phyloP scores from a whole-genome alignment of 1,140 invertebrate species.

The Solenopsis invicta region DNA sequence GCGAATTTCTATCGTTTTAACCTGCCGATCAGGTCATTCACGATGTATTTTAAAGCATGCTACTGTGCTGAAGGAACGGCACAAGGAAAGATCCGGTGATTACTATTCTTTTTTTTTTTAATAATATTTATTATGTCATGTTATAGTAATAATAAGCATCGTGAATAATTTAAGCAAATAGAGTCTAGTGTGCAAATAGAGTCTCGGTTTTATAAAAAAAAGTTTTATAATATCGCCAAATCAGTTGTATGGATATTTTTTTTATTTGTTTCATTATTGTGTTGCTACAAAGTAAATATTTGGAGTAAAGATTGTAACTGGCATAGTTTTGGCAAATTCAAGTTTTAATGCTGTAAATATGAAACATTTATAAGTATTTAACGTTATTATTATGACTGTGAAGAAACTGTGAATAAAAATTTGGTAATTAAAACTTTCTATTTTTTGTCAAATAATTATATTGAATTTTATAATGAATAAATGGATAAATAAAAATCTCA shows the following conservation, averaged over 20 bases:
- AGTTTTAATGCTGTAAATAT: not conserved
- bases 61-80: conserved; percentile 10
- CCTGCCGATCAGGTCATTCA: not conserved
- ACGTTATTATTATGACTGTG: not conserved
- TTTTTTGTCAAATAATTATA: not conserved
- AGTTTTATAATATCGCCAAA: conserved; percentile 19
- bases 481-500: not conserved
- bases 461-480: too few relatives aligned
- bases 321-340: conserved; percentile 10
- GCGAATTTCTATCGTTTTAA: conserved; percentile 1
- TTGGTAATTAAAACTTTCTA: not conserved
- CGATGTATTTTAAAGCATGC: conserved; percentile 10
- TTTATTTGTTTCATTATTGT: conserved; percentile 42
- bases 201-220: conserved; percentile 10
- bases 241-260: conserved; percentile 2
- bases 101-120: not conserved
- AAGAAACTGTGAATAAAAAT: not conserved
- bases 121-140: conserved; percentile 20
- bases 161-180: conserved; percentile 19
- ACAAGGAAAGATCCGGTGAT: conserved; percentile 6
- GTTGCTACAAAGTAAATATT: conserved; percentile 30
- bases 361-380: not conserved
- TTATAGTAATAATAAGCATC: conserved; percentile 2
- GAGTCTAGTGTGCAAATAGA: conserved; percentile 28
- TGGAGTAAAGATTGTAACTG: conserved; percentile 35